Evolutionary conservation across 2,888 invertebrate species (phyloP).

Genomic region (Belgica antarctica): DNA sequence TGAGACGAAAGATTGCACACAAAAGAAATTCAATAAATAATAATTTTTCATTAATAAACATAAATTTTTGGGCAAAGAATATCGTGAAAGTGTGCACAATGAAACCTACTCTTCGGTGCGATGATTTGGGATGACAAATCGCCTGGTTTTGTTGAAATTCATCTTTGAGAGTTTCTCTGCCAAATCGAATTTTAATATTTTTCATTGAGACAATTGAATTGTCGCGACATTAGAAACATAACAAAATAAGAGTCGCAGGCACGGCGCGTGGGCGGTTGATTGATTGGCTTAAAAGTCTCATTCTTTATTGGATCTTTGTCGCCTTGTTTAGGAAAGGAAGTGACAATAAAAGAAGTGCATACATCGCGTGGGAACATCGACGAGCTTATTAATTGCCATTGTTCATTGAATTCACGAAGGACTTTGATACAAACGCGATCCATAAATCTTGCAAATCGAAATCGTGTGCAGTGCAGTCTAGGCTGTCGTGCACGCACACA

Average conservation of each 20-base stretch:
- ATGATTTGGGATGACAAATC: slow-evolving; percentile 14
- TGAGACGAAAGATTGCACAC: neutral
- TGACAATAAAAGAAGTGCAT: slow-evolving; percentile 21
- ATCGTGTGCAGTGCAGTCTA: neutral
- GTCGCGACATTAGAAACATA: slow-evolving; percentile 11
- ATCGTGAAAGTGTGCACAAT: neutral
- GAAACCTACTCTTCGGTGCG: slow-evolving; percentile 6
- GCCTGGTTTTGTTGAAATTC: slow-evolving; percentile 22
- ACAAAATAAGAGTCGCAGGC: neutral
- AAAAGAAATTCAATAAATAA: slow-evolving; percentile 25
- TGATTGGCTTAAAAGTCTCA: slow-evolving; percentile 4
- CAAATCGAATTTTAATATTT: neutral
- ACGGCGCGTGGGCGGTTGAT: neutral
- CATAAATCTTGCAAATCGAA: slow-evolving; percentile 20
- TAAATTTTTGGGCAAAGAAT: slow-evolving; percentile 19
- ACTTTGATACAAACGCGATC: slow-evolving; percentile 1
- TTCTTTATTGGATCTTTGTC: slow-evolving; percentile 5
- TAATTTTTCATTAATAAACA: slow-evolving; percentile 14
- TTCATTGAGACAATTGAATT: slow-evolving; percentile 18
- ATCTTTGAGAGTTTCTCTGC: neutral
- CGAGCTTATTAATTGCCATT: slow-evolving; percentile 24
- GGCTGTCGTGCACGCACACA: slow-evolving; percentile 8
- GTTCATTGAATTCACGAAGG: neutral
- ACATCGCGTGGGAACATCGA: neutral
- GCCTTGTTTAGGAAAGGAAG: slow-evolving; percentile 12